Evolutionary conservation across 2,113 vertebrate species (phyloP).

Genomic region (Cairina moschata): DNA sequence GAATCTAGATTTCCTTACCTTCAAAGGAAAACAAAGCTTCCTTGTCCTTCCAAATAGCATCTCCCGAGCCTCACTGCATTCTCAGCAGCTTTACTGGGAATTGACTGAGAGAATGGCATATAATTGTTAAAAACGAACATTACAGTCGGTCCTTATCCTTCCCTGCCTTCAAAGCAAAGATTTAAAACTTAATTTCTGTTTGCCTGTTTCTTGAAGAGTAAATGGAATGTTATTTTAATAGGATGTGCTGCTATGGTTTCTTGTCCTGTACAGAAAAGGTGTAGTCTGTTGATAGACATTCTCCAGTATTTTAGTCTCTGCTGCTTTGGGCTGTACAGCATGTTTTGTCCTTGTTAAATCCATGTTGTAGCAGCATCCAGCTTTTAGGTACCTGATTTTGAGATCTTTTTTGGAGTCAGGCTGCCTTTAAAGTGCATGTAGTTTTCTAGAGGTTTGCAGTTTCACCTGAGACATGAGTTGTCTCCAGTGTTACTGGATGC

Average conservation of each 20-base stretch:
- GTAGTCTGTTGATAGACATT: not conserved
- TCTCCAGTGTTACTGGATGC: not conserved
- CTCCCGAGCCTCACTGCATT: not conserved
- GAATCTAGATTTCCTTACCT: not conserved
- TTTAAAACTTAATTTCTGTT: not conserved
- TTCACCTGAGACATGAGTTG: not conserved
- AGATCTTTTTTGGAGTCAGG: not conserved
- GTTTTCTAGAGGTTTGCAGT: not conserved
- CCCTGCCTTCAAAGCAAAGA: constrained; percentile 11
- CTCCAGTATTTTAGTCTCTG: not conserved
- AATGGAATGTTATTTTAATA: not conserved
- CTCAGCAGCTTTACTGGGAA: not conserved
- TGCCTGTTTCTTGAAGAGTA: not conserved
- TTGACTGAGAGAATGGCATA: not conserved
- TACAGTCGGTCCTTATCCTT: not conserved
- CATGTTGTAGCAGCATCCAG: not conserved
- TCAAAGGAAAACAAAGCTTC: not conserved
- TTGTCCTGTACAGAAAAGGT: not conserved
- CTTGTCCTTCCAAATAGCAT: not conserved
- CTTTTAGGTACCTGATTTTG: not conserved
- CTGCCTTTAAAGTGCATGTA: not conserved
- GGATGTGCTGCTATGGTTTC: not conserved
- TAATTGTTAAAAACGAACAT: not conserved
- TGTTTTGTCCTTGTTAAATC: not conserved
- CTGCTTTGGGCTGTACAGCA: not conserved